A percentile compares a stretch with the other conserved stretches of the same genome.
Evolutionary conservation across 2,888 invertebrate genomes (phyloP).

Genomic region (Norana najaformis): DNA sequence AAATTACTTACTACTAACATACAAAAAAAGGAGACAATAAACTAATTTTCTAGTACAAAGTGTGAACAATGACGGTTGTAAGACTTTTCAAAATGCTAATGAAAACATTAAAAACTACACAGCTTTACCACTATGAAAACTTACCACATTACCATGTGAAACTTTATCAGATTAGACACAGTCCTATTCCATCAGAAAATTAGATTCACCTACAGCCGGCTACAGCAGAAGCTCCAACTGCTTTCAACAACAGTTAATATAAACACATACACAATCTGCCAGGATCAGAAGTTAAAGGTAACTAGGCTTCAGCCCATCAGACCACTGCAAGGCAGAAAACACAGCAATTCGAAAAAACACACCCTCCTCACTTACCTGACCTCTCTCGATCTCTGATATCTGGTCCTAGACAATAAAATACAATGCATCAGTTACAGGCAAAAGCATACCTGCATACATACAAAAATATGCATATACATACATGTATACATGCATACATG

Average conservation of each 20-base stretch:
- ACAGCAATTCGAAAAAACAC: background rate
- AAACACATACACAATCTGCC: background rate
- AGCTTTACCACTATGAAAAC: background rate
- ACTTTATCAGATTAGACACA: background rate
- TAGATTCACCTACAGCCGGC: background rate
- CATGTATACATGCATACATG: background rate
- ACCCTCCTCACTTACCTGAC: background rate
- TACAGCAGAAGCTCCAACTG: background rate
- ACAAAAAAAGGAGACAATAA: background rate
- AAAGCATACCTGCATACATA: background rate
- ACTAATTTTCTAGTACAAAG: background rate
- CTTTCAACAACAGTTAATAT: background rate
- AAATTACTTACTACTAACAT: too few relatives aligned
- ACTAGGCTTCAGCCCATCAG: background rate
- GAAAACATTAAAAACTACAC: background rate
- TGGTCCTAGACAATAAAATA: conserved; percentile 18
- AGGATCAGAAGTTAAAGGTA: background rate
- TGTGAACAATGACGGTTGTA: background rate
- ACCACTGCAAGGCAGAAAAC: background rate
- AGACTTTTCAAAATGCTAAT: background rate
- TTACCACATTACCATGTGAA: background rate
- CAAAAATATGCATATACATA: background rate
- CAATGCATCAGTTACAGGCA: background rate
- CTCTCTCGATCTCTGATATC: conserved; percentile 23
- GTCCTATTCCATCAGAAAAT: background rate